Percentiles rank a stretch among this genome's conserved stretches.
phyloP scores from a whole-genome alignment of 2,888 invertebrate genomes.

The Eugnorisma glareosa region DNA sequence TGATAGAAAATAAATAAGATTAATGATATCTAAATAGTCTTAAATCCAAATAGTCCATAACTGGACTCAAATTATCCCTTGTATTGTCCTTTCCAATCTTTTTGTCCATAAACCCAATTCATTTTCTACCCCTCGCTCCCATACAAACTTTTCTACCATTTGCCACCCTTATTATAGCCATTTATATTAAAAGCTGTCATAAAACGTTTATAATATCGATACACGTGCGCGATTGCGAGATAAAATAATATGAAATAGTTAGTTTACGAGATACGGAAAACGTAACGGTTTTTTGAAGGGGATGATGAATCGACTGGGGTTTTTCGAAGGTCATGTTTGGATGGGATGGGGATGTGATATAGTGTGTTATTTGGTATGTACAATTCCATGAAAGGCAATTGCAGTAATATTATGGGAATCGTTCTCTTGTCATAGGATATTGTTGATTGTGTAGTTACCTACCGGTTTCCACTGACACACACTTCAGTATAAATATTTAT shows the following conservation, averaged over 20 bases:
- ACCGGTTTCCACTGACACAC: too few species aligned
- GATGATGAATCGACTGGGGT: slow-evolving; percentile 9
- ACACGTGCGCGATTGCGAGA: slow-evolving; percentile 69
- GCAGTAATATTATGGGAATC: not conserved
- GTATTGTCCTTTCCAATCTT: slow-evolving; percentile 3
- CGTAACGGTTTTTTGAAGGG: slow-evolving; percentile 35
- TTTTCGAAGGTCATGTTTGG: slow-evolving; percentile 54
- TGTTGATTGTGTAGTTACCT: not conserved
- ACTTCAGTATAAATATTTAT: too few species aligned
- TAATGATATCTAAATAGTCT: not conserved
- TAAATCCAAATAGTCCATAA: not conserved
- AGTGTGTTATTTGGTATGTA: not conserved
- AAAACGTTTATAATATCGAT: slow-evolving; percentile 77
- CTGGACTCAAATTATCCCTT: not conserved
- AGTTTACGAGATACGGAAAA: slow-evolving; percentile 63
- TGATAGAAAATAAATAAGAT: not conserved
- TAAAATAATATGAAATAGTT: slow-evolving; percentile 31
- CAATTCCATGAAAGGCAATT: not conserved
- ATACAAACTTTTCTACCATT: slow-evolving; percentile 60
- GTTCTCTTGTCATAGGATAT: not conserved
- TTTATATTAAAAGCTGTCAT: slow-evolving; percentile 73
- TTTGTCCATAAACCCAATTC: slow-evolving; percentile 40
- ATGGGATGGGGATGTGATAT: not conserved
- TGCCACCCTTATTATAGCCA: slow-evolving; percentile 70
- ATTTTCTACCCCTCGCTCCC: slow-evolving; percentile 36